phyloP scores from a whole-genome alignment of 2,113 vertebrate species.

The Shinisaurus crocodilurus region DNA sequence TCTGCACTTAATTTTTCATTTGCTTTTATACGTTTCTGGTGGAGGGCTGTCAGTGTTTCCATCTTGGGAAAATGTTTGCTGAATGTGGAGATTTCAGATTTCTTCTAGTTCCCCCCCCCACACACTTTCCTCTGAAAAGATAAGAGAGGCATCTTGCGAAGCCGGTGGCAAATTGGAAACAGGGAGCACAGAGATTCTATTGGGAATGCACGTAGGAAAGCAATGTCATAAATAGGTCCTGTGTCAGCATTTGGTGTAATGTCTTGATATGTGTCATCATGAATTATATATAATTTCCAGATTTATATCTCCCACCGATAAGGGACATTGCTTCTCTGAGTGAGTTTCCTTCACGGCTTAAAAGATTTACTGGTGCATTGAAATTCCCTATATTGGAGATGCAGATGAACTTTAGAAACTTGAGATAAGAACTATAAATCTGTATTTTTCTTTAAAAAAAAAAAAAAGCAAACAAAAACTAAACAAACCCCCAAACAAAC shows the following conservation, averaged over 20 bases:
- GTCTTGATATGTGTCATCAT: constrained; percentile 77
- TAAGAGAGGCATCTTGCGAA: constrained; percentile 60
- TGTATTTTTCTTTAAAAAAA: constrained; percentile 14
- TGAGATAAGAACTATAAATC: constrained; percentile 77
- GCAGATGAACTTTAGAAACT: constrained; percentile 75
- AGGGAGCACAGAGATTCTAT: constrained; percentile 58
- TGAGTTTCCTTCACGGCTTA: constrained; percentile 74
- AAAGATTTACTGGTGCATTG: constrained; percentile 77
- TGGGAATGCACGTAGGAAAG: constrained; percentile 73
- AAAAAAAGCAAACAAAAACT: not conserved
- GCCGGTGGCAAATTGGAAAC: constrained; percentile 69
- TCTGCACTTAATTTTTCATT: constrained; percentile 72
- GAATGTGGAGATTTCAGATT: constrained; percentile 51
- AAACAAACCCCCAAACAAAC: constrained; percentile 22
- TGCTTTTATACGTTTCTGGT: constrained; percentile 64
- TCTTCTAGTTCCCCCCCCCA: constrained; percentile 44
- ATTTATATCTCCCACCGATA: constrained; percentile 75
- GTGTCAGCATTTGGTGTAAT: constrained; percentile 74
- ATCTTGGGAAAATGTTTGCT: constrained; percentile 64
- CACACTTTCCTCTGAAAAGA: constrained; percentile 26
- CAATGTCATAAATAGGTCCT: constrained; percentile 71
- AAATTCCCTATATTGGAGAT: constrained; percentile 73
- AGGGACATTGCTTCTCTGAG: constrained; percentile 70
- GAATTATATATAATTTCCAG: constrained; percentile 82
- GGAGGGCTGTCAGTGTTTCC: constrained; percentile 52